Percentiles rank a stretch among this genome's conserved stretches.
phyloP scores from a whole-genome alignment of 2,113 vertebrate genomes.

The Dipodomys merriami region DNA sequence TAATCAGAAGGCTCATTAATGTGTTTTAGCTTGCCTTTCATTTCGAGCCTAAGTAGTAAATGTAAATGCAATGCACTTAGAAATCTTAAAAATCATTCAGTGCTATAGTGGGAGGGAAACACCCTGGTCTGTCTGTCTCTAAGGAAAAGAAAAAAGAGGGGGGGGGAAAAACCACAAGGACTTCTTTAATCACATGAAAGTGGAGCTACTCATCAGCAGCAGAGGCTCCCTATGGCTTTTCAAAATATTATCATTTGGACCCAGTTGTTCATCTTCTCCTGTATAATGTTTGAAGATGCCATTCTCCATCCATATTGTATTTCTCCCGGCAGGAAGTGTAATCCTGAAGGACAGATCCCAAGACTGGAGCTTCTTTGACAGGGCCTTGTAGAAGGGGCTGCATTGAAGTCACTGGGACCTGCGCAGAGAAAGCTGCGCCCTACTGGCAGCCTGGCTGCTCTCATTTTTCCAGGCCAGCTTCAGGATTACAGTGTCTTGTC shows the following conservation, averaged over 20 bases:
- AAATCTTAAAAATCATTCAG: slow-evolving; percentile 33
- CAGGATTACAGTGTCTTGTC: neutral
- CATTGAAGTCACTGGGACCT: neutral
- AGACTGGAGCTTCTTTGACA: neutral
- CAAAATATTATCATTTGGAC: slow-evolving; percentile 72
- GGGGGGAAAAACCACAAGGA: slow-evolving; percentile 43
- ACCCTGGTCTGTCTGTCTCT: neutral
- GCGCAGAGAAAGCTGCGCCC: neutral
- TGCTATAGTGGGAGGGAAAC: slow-evolving; percentile 5
- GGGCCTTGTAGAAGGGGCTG: neutral
- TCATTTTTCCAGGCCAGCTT: neutral
- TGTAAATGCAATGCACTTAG: slow-evolving; percentile 51
- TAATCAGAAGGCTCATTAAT: slow-evolving; percentile 60
- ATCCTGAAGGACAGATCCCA: neutral
- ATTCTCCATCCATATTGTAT: slow-evolving; percentile 41
- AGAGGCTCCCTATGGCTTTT: slow-evolving; percentile 69
- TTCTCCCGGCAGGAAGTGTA: slow-evolving; percentile 29
- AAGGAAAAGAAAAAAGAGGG: slow-evolving; percentile 54
- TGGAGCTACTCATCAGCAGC: slow-evolving; percentile 37
- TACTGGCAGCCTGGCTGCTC: neutral
- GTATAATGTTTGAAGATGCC: slow-evolving; percentile 49
- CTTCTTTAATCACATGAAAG: slow-evolving; percentile 72
- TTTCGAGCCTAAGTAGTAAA: slow-evolving; percentile 20
- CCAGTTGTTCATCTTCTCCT: slow-evolving; percentile 22
- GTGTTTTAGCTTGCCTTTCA: slow-evolving; percentile 60